phyloP scores from a whole-genome alignment of 1,140 invertebrate species.

The Caerostris darwini region DNA sequence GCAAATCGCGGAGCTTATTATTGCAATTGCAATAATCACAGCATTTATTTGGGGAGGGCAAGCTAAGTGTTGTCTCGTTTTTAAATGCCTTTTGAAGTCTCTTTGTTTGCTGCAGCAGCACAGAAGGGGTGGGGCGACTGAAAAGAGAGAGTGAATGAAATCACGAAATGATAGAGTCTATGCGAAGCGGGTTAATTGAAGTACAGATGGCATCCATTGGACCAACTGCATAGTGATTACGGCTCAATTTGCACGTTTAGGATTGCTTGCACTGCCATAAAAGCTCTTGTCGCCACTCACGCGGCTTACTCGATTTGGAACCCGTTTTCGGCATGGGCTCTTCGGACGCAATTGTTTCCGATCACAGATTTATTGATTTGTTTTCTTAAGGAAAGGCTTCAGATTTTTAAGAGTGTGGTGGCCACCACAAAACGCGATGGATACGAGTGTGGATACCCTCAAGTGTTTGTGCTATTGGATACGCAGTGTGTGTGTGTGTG shows the following conservation, averaged over 20 bases:
- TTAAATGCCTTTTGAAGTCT: conserved; percentile 75
- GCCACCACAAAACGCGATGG: neutral
- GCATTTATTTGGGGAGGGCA: conserved; percentile 68
- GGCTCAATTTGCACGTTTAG: conserved; percentile 77
- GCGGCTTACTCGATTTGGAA: conserved; percentile 41
- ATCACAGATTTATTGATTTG: neutral
- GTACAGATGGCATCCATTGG: conserved; percentile 77
- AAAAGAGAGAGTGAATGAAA: conserved; percentile 40
- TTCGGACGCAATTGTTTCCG: neutral
- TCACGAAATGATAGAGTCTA: conserved; percentile 77
- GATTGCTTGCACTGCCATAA: conserved; percentile 73
- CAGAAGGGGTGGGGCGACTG: conserved; percentile 7
- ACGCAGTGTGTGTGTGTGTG: neutral
- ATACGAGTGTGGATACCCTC: neutral
- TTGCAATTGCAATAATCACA: conserved; percentile 78
- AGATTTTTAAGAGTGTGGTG: neutral
- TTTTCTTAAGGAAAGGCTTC: neutral
- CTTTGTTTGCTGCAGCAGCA: conserved; percentile 52
- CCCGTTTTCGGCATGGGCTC: neutral
- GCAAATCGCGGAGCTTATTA: conserved; percentile 64
- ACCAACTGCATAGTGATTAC: conserved; percentile 73
- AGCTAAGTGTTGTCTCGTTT: conserved; percentile 57
- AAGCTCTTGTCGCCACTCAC: conserved; percentile 73
- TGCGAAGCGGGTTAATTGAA: conserved; percentile 75
- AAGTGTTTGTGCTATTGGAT: neutral